phyloP scores from a whole-genome alignment of 2,888 invertebrate genomes.

The Melinopterus prodromus region DNA sequence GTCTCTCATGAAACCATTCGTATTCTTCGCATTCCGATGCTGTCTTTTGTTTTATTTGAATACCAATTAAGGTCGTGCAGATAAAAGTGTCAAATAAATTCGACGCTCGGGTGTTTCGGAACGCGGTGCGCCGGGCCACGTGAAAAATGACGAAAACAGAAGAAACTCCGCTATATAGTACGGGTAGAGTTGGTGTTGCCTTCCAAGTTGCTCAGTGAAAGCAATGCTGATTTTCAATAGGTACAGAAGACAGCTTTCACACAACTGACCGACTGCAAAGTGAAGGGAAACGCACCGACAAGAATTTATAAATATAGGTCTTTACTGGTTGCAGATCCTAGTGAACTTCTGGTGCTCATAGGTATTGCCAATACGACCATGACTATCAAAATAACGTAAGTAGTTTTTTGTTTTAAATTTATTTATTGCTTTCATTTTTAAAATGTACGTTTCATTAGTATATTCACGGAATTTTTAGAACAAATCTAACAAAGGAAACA shows the following conservation, averaged over 20 bases:
- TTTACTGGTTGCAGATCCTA: constrained; percentile 53
- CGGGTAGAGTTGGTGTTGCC: constrained; percentile 6
- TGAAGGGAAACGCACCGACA: constrained; percentile 58
- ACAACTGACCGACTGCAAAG: constrained; percentile 55
- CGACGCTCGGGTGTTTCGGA: neutral
- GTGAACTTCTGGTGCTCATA: constrained; percentile 54
- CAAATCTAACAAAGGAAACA: neutral
- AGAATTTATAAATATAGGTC: constrained; percentile 60
- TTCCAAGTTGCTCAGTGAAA: constrained; percentile 28
- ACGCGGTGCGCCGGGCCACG: neutral
- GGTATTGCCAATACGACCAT: constrained; percentile 48
- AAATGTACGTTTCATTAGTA: neutral
- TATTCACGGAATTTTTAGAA: neutral
- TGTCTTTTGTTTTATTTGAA: no score
- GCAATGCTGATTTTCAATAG: constrained; percentile 22
- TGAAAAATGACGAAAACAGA: constrained; percentile 30
- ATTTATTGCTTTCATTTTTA: constrained; percentile 7
- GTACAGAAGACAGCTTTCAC: constrained; percentile 28
- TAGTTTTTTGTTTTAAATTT: constrained; percentile 42
- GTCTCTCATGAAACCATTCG: no score
- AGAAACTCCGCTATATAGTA: constrained; percentile 19
- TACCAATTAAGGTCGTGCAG: no score
- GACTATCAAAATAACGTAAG: constrained; percentile 56
- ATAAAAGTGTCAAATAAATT: neutral
- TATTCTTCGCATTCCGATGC: no score